Conservation (phyloP, 2,888 invertebrate species). For the Pammene aurita region DNA sequence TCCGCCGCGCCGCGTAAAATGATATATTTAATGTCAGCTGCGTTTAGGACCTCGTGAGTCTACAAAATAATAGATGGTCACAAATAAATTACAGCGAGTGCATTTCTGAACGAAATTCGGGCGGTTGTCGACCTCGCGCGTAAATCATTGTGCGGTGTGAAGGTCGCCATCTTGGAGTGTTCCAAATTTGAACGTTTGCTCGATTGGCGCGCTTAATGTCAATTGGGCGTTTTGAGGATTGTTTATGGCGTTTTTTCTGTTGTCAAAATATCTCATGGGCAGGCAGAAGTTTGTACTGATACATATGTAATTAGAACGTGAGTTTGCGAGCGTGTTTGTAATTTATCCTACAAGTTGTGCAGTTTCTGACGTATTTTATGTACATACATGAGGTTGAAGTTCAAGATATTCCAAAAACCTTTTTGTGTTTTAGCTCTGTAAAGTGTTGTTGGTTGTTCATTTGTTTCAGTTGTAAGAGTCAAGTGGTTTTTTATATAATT, state of each 20-base stretch:
- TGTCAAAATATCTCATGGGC: background rate
- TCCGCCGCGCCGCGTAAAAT: conserved; percentile 81
- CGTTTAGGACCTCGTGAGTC: conserved; percentile 83
- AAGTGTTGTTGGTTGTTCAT: no score
- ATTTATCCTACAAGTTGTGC: background rate
- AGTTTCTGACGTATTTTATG: background rate
- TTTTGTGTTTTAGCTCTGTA: background rate
- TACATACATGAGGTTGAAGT: background rate
- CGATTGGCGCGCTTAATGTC: conserved; percentile 69
- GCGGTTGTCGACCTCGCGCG: conserved; percentile 80
- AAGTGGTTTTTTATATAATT: no score
- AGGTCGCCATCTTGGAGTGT: conserved; percentile 81
- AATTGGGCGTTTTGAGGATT: conserved; percentile 51
- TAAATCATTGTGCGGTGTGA: conserved; percentile 80
- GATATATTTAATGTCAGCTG: conserved; percentile 83
- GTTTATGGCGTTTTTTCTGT: conserved; percentile 17
- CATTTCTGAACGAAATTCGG: conserved; percentile 82
- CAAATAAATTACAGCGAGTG: conserved; percentile 82
- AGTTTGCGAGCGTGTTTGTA: background rate
- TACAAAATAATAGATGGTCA: conserved; percentile 84
- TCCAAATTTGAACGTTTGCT: conserved; percentile 78
- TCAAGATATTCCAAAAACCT: background rate
- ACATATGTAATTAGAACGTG: background rate
- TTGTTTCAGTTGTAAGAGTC: no score
- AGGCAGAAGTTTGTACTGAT: background rate